Percentiles rank a stretch among this genome's conserved stretches.
Conservation (phyloP, 2,888 invertebrate species). For the Drosophila leonis region DNA sequence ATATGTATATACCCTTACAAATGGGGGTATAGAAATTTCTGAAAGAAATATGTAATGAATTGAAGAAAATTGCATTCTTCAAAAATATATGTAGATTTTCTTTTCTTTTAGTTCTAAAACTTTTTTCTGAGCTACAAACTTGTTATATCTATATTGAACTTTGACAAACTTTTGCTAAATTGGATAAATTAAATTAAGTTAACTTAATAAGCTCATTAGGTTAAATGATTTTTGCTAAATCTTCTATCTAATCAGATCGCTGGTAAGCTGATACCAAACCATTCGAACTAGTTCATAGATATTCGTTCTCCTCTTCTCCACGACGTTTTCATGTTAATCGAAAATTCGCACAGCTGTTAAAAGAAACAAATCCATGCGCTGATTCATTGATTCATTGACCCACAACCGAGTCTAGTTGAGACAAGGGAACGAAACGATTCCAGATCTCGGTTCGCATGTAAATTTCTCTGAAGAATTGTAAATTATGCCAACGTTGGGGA, state of each 20-base stretch:
- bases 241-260: neutral
- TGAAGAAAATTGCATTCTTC: neutral
- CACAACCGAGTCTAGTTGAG: slow-evolving; percentile 52
- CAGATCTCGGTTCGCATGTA: slow-evolving; percentile 55
- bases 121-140: too few species aligned
- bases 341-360: slow-evolving; percentile 65
- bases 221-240: neutral
- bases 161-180: neutral
- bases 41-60: neutral
- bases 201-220: neutral
- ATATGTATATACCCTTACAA: neutral
- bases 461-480: slow-evolving; percentile 69
- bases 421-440: slow-evolving; percentile 33
- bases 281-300: neutral
- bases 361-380: slow-evolving; percentile 45
- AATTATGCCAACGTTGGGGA: slow-evolving; percentile 64
- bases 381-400: slow-evolving; percentile 72
- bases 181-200: neutral
- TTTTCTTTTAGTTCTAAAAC: neutral
- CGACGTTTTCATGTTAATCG: neutral
- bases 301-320: neutral
- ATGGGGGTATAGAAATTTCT: neutral
- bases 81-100: neutral
- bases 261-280: neutral
- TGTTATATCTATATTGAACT: neutral